Percentiles rank a stretch among this genome's conserved stretches.
Conservation (phyloP, 2,888 invertebrate species). For the Coenonympha arcania region DNA sequence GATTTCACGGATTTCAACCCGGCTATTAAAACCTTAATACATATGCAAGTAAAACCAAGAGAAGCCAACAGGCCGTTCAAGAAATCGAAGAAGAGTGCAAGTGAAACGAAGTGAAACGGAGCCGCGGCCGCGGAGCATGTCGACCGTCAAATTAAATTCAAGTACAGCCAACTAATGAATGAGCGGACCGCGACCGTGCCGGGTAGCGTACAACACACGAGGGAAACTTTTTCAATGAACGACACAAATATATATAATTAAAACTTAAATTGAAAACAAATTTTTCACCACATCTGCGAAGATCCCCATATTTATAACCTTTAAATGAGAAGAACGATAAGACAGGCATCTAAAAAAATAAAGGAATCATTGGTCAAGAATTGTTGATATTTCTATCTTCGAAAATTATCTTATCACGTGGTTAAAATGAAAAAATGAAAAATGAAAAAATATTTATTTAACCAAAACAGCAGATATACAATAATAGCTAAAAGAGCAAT, state of each 20-base stretch:
- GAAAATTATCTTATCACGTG: too few species aligned
- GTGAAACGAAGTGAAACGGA: constrained; percentile 64
- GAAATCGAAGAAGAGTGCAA: constrained; percentile 23
- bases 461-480: too few species aligned
- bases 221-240: neutral
- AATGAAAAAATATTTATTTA: too few species aligned
- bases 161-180: constrained; percentile 44
- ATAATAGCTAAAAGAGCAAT: too few species aligned
- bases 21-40: constrained; percentile 1
- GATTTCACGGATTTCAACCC: neutral
- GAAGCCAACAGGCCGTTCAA: constrained; percentile 7
- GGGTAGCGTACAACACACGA: neutral
- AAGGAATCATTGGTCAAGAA: too few species aligned
- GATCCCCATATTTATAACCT: too few species aligned
- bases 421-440: neutral
- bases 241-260: too few species aligned
- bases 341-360: too few species aligned
- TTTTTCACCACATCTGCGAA: too few species aligned
- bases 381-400: too few species aligned
- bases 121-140: constrained; percentile 59
- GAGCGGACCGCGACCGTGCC: constrained; percentile 1
- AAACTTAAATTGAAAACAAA: too few species aligned
- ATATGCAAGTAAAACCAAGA: constrained; percentile 3
- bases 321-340: too few species aligned
- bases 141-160: constrained; percentile 65